Conservation (phyloP, 2,888 invertebrate genomes). For the Microplitis manilae region DNA sequence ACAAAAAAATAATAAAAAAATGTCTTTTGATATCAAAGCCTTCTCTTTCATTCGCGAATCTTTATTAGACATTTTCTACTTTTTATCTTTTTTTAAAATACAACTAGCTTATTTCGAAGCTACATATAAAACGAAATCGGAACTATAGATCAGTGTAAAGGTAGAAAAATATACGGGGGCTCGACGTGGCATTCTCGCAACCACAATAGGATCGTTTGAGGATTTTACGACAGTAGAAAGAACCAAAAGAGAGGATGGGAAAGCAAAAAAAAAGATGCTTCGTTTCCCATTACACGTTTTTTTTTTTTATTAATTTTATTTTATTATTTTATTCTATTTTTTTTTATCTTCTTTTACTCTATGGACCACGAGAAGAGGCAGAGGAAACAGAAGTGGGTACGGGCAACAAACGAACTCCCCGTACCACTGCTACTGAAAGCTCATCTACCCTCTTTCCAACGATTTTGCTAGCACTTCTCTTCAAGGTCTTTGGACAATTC, state of each 20-base stretch:
- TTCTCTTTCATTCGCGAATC: not conserved
- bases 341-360: slow-evolving; percentile 5
- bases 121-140: slow-evolving; percentile 20
- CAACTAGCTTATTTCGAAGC: slow-evolving; percentile 4
- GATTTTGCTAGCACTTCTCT: not conserved
- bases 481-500: slow-evolving; percentile 9
- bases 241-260: slow-evolving; percentile 4
- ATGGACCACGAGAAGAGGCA: not conserved
- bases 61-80: not conserved
- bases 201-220: slow-evolving; percentile 26
- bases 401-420: slow-evolving; percentile 23
- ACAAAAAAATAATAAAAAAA: not conserved
- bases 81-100: not conserved
- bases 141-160: slow-evolving; percentile 24
- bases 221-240: slow-evolving; percentile 25
- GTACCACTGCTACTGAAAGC: slow-evolving; percentile 21
- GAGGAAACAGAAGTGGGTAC: slow-evolving; percentile 22
- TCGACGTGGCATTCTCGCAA: slow-evolving; percentile 2
- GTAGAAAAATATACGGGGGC: slow-evolving; percentile 1
- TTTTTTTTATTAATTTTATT: slow-evolving; percentile 17
- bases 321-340: not conserved
- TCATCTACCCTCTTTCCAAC: slow-evolving; percentile 16
- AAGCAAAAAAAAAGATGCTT: slow-evolving; percentile 25
- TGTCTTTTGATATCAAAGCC: not conserved
- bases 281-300: slow-evolving; percentile 32